Evolutionary conservation across 1,140 invertebrate species (phyloP).

Genomic region (Globodera ellingtonae): DNA sequence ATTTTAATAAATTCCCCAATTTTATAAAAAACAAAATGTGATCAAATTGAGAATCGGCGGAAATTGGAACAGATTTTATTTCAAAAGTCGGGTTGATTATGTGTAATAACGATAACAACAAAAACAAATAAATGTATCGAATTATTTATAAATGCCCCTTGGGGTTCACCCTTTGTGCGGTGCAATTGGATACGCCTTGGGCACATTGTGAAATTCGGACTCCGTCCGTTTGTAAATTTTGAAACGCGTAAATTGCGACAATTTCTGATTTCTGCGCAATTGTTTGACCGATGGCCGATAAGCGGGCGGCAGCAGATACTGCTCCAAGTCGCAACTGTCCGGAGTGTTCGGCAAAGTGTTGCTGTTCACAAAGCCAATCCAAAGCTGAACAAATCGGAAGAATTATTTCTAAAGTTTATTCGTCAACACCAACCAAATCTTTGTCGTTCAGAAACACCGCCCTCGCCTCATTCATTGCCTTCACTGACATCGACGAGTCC

Average conservation of each 20-base stretch:
- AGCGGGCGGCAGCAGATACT: constrained; percentile 57
- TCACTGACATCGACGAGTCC: constrained; percentile 52
- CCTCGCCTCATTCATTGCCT: constrained; percentile 32
- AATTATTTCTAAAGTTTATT: not conserved
- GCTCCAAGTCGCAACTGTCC: constrained; percentile 53
- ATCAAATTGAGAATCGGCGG: too few relatives aligned
- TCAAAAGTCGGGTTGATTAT: not conserved
- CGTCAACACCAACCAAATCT: constrained; percentile 50
- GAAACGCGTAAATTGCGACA: constrained; percentile 59
- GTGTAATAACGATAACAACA: not conserved
- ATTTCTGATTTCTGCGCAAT: constrained; percentile 55
- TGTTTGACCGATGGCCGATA: constrained; percentile 54
- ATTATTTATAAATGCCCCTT: not conserved
- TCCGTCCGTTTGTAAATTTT: constrained; percentile 61
- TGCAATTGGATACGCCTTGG: constrained; percentile 93
- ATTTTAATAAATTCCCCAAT: too few relatives aligned
- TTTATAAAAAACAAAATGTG: too few relatives aligned
- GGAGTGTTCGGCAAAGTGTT: constrained; percentile 43
- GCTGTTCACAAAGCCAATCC: constrained; percentile 48
- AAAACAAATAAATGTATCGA: not conserved
- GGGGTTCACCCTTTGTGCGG: constrained; percentile 69
- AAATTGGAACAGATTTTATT: not conserved
- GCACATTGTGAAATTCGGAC: constrained; percentile 56
- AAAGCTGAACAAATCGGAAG: constrained; percentile 45
- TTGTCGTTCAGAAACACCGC: constrained; percentile 54